Percentiles rank a stretch among this genome's conserved stretches.
Conservation (phyloP, 1,140 invertebrate genomes). For the Diorhabda carinulata region DNA sequence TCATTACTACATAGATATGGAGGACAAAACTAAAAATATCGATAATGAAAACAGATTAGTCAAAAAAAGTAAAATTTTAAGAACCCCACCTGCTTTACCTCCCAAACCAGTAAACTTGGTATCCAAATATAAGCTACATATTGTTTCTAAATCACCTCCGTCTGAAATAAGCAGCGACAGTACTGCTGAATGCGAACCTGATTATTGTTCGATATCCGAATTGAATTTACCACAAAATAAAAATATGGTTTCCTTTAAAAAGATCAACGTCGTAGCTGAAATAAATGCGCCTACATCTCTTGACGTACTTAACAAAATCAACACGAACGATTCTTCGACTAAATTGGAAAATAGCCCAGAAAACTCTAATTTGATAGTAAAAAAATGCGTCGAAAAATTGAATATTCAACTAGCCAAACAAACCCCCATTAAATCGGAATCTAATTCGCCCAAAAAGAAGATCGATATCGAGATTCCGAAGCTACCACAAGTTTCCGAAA, state of each 20-base stretch:
- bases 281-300: constrained; percentile 36
- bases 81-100: constrained; percentile 64
- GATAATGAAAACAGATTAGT: constrained; percentile 40
- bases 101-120: constrained; percentile 65
- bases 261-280: constrained; percentile 42
- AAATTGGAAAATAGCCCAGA: constrained; percentile 10
- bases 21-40: constrained; percentile 38
- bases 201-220: constrained; percentile 63
- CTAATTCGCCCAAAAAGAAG: constrained; percentile 47
- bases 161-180: constrained; percentile 28
- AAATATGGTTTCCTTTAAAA: constrained; percentile 30
- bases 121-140: constrained; percentile 56
- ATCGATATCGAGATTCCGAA: constrained; percentile 57
- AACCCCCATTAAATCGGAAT: constrained; percentile 29
- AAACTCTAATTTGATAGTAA: constrained; percentile 32
- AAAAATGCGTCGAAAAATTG: constrained; percentile 42
- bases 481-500: constrained; percentile 59
- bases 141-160: constrained; percentile 22
- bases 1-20: constrained; percentile 51
- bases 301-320: constrained; percentile 30
- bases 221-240: constrained; percentile 57
- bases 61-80: constrained; percentile 55
- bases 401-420: constrained; percentile 43
- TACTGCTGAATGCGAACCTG: constrained; percentile 54
- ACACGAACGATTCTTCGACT: constrained; percentile 10